These are phyloP conservation scores for Rhogogaster chlorosoma DNA, from an alignment of 2,888 invertebrate genomes.

Conservation along the genomic window DNA sequence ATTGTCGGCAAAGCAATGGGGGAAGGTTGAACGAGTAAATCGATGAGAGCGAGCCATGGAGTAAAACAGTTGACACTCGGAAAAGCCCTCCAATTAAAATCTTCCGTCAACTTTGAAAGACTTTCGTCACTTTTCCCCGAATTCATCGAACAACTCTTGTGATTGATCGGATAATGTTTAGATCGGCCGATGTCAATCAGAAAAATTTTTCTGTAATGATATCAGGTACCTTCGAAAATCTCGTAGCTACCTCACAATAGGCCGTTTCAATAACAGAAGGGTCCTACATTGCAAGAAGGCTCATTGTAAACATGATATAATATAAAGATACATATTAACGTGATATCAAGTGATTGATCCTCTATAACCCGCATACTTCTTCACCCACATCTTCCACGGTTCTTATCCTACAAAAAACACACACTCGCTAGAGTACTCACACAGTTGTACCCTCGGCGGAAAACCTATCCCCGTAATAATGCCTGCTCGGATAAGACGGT, in stretches of 20 bases:
- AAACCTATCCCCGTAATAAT: constrained; percentile 46
- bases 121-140: background rate
- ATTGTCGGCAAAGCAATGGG: background rate
- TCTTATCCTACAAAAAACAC: constrained; percentile 6
- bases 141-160: background rate
- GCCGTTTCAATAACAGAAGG: constrained; percentile 32
- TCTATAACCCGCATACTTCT: constrained; percentile 1
- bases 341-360: constrained; percentile 60
- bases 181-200: background rate
- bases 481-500: constrained; percentile 47
- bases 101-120: constrained; percentile 32
- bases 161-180: constrained; percentile 2
- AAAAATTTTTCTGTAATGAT: background rate
- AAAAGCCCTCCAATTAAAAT: constrained; percentile 47
- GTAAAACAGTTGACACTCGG: constrained; percentile 30
- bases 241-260: constrained; percentile 25
- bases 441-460: constrained; percentile 8
- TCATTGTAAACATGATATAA: constrained; percentile 34
- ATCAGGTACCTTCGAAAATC: constrained; percentile 12
- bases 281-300: constrained; percentile 15
- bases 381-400: background rate
- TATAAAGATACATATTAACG: constrained; percentile 57
- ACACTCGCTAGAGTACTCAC: background rate
- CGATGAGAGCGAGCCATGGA: constrained; percentile 5
- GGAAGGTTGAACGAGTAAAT: background rate